Conservation (phyloP, 1,140 invertebrate species). For the Euborellia annulipes region DNA sequence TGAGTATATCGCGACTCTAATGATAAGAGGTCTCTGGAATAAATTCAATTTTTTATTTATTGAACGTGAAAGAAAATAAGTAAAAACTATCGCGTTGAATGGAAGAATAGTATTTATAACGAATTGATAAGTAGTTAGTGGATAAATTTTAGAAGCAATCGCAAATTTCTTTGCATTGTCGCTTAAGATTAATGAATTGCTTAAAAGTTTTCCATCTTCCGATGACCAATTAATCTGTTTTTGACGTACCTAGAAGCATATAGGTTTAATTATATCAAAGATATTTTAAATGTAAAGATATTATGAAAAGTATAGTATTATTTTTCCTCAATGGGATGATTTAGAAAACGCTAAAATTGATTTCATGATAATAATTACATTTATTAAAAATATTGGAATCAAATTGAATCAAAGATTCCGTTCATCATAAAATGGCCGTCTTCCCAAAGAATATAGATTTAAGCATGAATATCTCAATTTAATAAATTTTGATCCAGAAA, state of each 20-base stretch:
- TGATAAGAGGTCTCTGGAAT: constrained; percentile 28
- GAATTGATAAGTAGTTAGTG: constrained; percentile 35
- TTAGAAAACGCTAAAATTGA: too few relatives aligned
- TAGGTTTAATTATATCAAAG: too few relatives aligned
- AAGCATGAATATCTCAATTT: too few relatives aligned
- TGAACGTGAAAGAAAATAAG: constrained; percentile 31
- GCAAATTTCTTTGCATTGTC: constrained; percentile 62
- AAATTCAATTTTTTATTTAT: constrained; percentile 38
- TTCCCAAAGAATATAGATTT: too few relatives aligned
- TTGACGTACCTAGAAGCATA: constrained; percentile 22
- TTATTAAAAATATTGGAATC: constrained; percentile 9
- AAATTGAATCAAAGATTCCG: constrained; percentile 6
- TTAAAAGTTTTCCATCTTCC: constrained; percentile 38
- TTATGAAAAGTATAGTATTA: too few relatives aligned
- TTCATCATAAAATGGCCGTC: too few relatives aligned
- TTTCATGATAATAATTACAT: constrained; percentile 2
- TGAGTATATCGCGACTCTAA: constrained; percentile 37
- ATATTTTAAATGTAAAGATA: too few relatives aligned
- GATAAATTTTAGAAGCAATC: constrained; percentile 51
- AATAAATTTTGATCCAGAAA: too few relatives aligned
- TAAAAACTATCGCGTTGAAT: constrained; percentile 26
- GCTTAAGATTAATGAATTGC: constrained; percentile 46
- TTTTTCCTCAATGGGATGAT: too few relatives aligned
- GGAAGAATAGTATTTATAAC: constrained; percentile 33
- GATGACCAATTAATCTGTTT: constrained; percentile 41